A percentile compares a stretch with the other conserved stretches of the same genome.
Conservation (phyloP, 2,888 invertebrate genomes). For the Campoletis raptor region DNA sequence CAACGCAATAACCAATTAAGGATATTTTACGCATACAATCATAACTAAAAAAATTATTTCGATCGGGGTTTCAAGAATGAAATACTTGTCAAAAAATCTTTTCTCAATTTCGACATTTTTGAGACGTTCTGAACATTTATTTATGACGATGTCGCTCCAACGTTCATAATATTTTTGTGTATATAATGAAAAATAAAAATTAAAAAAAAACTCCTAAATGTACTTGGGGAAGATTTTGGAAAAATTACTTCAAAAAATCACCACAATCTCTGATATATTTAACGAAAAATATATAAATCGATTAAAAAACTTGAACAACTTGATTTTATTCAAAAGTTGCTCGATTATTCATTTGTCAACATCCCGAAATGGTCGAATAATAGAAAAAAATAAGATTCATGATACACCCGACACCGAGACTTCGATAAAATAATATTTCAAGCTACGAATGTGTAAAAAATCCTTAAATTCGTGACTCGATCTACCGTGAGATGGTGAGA, state of each 20-base stretch:
- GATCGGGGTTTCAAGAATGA: neutral
- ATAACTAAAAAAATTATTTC: neutral
- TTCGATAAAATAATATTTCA: neutral
- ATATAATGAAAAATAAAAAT: no score
- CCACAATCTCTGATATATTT: neutral
- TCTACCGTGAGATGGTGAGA: neutral
- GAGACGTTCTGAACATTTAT: constrained; percentile 12
- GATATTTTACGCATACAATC: neutral
- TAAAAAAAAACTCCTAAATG: neutral
- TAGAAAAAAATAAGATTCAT: neutral
- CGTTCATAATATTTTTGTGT: no score
- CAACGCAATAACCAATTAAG: constrained; percentile 55
- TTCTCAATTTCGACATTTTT: neutral
- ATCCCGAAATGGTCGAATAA: neutral
- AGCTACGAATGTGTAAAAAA: neutral
- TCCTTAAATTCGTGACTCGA: neutral
- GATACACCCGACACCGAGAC: neutral
- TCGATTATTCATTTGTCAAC: no score
- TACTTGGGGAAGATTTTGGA: neutral
- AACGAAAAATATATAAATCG: no score
- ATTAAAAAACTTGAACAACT: no score
- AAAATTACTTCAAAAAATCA: neutral
- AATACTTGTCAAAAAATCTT: neutral
- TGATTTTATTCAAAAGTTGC: no score
- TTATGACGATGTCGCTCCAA: neutral